Evolutionary conservation across 1,140 invertebrate species (phyloP).

Genomic region (Euura lappo): DNA sequence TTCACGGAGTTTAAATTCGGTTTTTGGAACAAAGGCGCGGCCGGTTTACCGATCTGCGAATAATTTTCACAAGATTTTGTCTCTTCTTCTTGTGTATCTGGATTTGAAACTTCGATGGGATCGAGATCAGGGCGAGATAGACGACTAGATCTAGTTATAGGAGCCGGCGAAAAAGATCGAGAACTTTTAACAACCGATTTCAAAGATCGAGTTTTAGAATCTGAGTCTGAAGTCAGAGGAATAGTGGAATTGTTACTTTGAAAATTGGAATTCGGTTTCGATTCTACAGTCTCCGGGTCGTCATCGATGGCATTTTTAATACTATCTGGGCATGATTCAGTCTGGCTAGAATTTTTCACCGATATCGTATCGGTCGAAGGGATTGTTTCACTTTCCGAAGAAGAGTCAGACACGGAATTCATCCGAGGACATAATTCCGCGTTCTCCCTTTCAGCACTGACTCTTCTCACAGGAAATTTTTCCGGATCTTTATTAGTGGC

Average conservation of each 20-base stretch:
- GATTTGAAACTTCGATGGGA: background rate
- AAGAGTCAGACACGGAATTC: no score
- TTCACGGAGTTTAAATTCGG: background rate
- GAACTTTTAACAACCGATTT: no score
- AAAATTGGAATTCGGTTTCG: background rate
- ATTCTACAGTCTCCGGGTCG: background rate
- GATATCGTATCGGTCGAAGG: no score
- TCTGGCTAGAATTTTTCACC: constrained; percentile 1
- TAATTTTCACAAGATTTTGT: background rate
- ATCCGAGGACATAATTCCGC: background rate
- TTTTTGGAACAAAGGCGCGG: background rate
- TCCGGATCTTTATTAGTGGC: constrained; percentile 13
- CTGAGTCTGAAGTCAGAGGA: background rate
- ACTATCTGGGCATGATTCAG: no score
- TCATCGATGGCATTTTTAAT: no score
- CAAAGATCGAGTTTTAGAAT: background rate
- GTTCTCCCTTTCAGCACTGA: constrained; percentile 13
- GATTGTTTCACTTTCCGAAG: no score
- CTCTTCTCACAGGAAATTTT: constrained; percentile 16
- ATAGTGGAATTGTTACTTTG: background rate
- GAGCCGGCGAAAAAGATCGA: no score
- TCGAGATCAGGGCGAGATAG: no score
- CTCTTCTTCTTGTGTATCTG: background rate
- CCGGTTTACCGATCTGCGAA: background rate
- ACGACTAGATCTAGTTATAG: no score